Conservation (phyloP, 2,113 vertebrate species). For the Sardina pilchardus region DNA sequence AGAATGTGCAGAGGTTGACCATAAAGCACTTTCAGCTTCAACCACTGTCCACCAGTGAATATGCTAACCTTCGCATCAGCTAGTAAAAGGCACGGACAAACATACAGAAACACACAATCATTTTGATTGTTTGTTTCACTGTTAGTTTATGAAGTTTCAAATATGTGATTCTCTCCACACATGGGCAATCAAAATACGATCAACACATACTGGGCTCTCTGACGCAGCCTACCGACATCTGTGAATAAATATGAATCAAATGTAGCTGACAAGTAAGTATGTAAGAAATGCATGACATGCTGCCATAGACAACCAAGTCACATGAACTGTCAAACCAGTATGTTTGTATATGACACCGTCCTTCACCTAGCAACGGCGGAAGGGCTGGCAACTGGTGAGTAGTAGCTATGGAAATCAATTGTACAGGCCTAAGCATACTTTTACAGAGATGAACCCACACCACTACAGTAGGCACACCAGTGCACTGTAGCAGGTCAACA, state of each 20-base stretch:
- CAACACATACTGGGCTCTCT: not conserved
- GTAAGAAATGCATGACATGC: not conserved
- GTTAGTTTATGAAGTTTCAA: no score
- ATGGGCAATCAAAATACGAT: not conserved
- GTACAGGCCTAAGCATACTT: not conserved
- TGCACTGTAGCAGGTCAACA: not conserved
- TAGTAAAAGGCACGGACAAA: not conserved
- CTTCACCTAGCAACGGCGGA: conserved; percentile 81
- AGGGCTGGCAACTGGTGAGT: conserved; percentile 79
- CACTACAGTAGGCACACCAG: not conserved
- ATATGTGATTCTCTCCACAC: not conserved
- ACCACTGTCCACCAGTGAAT: not conserved
- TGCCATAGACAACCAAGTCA: not conserved
- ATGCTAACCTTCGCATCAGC: not conserved
- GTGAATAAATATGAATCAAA: not conserved
- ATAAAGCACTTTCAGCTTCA: not conserved
- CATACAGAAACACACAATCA: not conserved
- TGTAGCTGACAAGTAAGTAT: not conserved
- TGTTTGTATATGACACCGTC: conserved; percentile 72
- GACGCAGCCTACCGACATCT: not conserved
- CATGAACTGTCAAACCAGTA: not conserved
- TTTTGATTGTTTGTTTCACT: not conserved
- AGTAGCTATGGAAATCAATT: conserved; percentile 24
- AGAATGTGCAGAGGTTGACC: no score
- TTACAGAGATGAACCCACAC: not conserved